Conservation (phyloP, 2,113 vertebrate genomes). For the Varanus salvator region DNA sequence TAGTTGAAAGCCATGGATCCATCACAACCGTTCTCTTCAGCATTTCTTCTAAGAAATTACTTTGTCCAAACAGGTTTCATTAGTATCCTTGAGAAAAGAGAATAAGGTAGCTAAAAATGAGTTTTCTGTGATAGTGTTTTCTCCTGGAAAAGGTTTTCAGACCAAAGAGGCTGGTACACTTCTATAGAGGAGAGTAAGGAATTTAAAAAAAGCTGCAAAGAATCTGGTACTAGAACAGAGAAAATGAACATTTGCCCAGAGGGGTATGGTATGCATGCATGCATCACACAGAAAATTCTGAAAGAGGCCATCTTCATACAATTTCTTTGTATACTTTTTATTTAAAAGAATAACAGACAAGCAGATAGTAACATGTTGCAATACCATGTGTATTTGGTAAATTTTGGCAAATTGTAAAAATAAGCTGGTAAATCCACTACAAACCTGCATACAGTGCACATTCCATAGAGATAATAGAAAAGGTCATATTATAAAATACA, state of each 20-base stretch:
- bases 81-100: neutral
- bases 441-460: constrained; percentile 26
- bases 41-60: neutral
- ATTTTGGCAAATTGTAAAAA: neutral
- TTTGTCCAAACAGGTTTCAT: neutral
- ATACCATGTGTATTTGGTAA: neutral
- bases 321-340: constrained; percentile 1
- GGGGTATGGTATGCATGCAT: neutral
- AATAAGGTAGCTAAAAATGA: neutral
- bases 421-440: constrained; percentile 15
- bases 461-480: neutral
- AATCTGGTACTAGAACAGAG: too few species aligned
- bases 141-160: neutral
- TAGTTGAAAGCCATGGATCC: neutral
- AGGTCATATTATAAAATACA: neutral
- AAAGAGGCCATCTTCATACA: neutral
- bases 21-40: neutral
- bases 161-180: neutral
- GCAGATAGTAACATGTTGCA: neutral
- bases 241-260: neutral
- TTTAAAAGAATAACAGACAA: constrained; percentile 9
- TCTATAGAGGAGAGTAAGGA: neutral
- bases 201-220: neutral
- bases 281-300: neutral
- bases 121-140: neutral